Evolutionary conservation across 2,888 invertebrate species (phyloP), one percentile per base, ranked within the genome.

Genomic region (Xanthia togata): DNA sequence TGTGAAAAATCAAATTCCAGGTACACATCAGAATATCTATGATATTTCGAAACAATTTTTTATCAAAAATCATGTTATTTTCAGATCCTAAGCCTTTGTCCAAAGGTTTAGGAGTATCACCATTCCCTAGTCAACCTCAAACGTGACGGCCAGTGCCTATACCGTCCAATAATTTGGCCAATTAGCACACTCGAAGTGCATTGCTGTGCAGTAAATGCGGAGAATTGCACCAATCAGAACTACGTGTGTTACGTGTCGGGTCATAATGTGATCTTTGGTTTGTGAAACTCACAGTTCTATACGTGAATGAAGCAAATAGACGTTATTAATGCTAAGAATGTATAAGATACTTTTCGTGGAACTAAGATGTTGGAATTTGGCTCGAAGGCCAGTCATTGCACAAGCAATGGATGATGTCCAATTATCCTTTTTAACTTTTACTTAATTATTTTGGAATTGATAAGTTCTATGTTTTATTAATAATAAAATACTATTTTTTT

Each of bases 161-260:
- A 47, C 9, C 35, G 55, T n/a, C 41, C 23, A 82, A 70, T 82
- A 60, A 76, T 82, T 82, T 62, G 47, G 12, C 70, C 77, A 82
- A 82, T 80, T 50, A 80, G 53, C 70, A 9, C 59, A 47, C 17
- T 65, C 64, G 41, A 64, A 81, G 26, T 50, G 76, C 38, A 69
- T 44, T 53, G 70, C 70, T n/a, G 59, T 31, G 53, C 26, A 38
- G n/a, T 81, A 76, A 81, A 69, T 59, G 59, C 35, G 35, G 59
- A 14, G 26, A n/a, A 53, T 79, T 65, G 68, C 71, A 70, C 74
- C 80, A 82, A 82, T 82, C 71, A 50, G 26, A 71, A 8, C 50
- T 65, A 74, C 62, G 74, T 71, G 64, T 8, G 35, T 62, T 31
- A 63, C 82, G 82, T 82, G 80, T 59, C 17, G 55, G 84, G 80